Percentiles rank a stretch among this genome's conserved stretches.
Evolutionary conservation across 2,888 invertebrate species (phyloP).

Genomic region (Phania funesta): DNA sequence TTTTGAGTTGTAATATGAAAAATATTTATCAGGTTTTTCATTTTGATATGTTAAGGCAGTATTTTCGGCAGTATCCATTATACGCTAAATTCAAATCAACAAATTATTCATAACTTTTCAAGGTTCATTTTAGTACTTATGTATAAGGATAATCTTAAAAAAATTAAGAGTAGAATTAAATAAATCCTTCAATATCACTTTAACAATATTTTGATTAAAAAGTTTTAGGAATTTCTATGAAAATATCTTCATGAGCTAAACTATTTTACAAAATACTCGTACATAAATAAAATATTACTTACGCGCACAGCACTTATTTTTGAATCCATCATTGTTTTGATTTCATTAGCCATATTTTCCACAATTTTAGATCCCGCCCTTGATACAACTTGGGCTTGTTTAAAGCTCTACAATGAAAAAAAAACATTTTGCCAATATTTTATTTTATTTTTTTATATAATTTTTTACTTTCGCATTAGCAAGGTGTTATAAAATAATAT

Average conservation of each 20-base stretch:
- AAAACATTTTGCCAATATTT: not conserved
- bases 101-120: not conserved
- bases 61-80: conserved; percentile 93
- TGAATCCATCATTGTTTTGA: conserved; percentile 92
- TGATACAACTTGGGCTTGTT: conserved; percentile 87
- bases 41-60: conserved; percentile 85
- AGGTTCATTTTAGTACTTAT: no score
- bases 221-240: not conserved
- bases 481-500: no score
- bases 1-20: conserved; percentile 87
- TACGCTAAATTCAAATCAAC: conserved; percentile 82
- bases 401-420: conserved; percentile 84
- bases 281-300: conserved; percentile 71
- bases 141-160: not conserved
- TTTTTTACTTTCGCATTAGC: no score
- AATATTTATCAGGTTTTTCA: conserved; percentile 83
- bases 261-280: not conserved
- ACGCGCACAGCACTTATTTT: conserved; percentile 93
- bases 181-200: no score
- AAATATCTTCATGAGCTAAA: not conserved
- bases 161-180: no score
- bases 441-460: not conserved
- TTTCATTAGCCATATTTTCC: conserved; percentile 90
- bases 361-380: conserved; percentile 90
- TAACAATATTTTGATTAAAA: no score